phyloP scores from a whole-genome alignment of 2,113 vertebrate genomes.

The Pheucticus melanocephalus region DNA sequence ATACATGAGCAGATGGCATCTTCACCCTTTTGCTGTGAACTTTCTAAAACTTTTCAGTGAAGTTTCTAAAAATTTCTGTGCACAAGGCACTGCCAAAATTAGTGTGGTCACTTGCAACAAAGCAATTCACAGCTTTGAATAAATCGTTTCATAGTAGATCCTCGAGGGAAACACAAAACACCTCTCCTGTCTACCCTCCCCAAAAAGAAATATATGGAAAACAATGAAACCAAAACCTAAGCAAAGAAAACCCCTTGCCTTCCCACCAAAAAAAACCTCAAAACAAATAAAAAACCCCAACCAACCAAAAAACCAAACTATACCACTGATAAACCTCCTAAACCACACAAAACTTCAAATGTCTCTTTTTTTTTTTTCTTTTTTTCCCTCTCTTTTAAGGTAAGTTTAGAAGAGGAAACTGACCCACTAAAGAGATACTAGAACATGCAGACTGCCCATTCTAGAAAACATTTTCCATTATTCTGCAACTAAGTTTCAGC shows the following conservation, averaged over 20 bases:
- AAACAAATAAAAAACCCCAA: neutral
- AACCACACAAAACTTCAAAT: neutral
- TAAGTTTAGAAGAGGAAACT: neutral
- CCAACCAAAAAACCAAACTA: neutral
- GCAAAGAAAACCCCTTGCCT: neutral
- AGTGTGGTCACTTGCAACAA: neutral
- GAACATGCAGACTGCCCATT: neutral
- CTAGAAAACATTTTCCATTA: slow-evolving; percentile 8
- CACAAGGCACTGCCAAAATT: neutral
- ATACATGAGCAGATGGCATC: neutral
- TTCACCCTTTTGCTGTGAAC: neutral
- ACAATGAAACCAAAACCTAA: neutral
- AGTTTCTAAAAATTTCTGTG: neutral
- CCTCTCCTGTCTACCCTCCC: accelerated
- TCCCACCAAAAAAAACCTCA: neutral
- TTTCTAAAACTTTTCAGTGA: neutral
- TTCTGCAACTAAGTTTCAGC: slow-evolving; percentile 53
- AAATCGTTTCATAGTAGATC: neutral
- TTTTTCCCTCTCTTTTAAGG: neutral
- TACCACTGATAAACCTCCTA: neutral
- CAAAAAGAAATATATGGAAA: accelerated
- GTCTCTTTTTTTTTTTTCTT: neutral
- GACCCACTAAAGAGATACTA: neutral
- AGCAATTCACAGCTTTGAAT: neutral
- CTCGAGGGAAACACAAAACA: neutral